Evolutionary conservation across 2,888 invertebrate genomes (phyloP).

Genomic region (Chrysina gloriosa): DNA sequence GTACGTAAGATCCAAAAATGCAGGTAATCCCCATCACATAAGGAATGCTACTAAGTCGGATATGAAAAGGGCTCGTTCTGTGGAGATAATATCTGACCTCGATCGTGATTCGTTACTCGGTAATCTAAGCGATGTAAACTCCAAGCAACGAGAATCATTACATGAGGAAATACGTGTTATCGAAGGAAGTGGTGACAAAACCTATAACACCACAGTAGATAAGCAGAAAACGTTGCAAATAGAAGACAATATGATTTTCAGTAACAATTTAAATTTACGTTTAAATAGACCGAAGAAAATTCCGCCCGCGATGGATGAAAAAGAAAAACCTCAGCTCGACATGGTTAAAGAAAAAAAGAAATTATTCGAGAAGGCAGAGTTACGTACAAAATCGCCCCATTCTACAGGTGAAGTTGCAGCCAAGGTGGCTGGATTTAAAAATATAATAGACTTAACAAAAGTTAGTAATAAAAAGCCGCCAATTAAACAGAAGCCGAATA

Average conservation of each 20-base stretch:
- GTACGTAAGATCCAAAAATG: constrained; percentile 53
- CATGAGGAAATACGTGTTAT: constrained; percentile 67
- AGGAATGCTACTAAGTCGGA: constrained; percentile 68
- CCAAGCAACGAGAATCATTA: constrained; percentile 62
- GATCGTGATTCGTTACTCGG: constrained; percentile 47
- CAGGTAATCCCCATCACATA: constrained; percentile 64
- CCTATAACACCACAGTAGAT: constrained; percentile 50
- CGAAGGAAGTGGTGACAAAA: constrained; percentile 57
- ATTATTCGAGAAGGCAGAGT: constrained; percentile 81
- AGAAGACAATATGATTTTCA: constrained; percentile 47
- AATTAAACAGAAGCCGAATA: constrained; percentile 65
- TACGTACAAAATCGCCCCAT: constrained; percentile 66
- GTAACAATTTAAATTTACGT: constrained; percentile 53
- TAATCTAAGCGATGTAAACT: constrained; percentile 47
- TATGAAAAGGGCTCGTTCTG: constrained; percentile 87
- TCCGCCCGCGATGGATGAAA: constrained; percentile 75
- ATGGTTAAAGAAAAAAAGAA: constrained; percentile 87
- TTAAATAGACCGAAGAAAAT: constrained; percentile 72
- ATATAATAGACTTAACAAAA: constrained; percentile 71
- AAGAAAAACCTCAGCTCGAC: constrained; percentile 88
- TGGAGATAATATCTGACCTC: constrained; percentile 82
- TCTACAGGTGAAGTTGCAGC: constrained; percentile 73
- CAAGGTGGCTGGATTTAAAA: constrained; percentile 74
- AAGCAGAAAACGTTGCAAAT: constrained; percentile 48
- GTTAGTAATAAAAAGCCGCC: constrained; percentile 60